A percentile compares a stretch with the other conserved stretches of the same genome.
These are phyloP conservation scores for Pycnomerus fuliginosus DNA, from an alignment of 2,888 invertebrate genomes.

Conservation along the genomic window DNA sequence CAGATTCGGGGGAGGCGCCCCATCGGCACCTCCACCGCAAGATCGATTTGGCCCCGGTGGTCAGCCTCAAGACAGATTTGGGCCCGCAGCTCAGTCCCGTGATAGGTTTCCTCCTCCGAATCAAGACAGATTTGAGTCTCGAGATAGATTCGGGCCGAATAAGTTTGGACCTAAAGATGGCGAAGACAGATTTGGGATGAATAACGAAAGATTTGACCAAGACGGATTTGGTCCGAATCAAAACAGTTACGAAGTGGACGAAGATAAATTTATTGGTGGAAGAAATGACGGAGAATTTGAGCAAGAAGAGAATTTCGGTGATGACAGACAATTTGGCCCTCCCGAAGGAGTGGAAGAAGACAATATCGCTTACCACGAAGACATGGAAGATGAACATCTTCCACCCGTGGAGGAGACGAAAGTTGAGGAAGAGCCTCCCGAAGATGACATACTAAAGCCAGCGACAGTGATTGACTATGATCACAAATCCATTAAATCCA, in stretches of 20 bases:
- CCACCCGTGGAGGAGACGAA: conserved; percentile 1
- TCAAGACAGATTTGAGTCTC: background rate
- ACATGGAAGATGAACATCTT: conserved; percentile 5
- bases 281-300: background rate
- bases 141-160: background rate
- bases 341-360: conserved; percentile 1
- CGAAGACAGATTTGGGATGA: background rate
- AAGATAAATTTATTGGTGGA: too few species aligned
- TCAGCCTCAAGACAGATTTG: conserved; percentile 8
- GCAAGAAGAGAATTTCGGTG: background rate
- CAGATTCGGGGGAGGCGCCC: background rate
- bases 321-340: conserved; percentile 4
- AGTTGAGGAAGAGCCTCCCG: conserved; percentile 8
- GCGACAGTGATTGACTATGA: conserved; percentile 70
- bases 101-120: too few species aligned
- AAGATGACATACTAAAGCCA: conserved; percentile 53
- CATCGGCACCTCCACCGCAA: too few species aligned
- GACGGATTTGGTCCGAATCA: background rate
- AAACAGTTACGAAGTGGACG: too few species aligned
- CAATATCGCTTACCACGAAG: conserved; percentile 4
- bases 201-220: background rate
- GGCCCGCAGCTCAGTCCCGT: too few species aligned
- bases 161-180: background rate
- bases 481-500: conserved; percentile 58
- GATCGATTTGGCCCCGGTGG: conserved; percentile 2